Evolutionary conservation across 2,797 vertebrate genomes (phyloP).

Genomic region (Acanthurus tractus): DNA sequence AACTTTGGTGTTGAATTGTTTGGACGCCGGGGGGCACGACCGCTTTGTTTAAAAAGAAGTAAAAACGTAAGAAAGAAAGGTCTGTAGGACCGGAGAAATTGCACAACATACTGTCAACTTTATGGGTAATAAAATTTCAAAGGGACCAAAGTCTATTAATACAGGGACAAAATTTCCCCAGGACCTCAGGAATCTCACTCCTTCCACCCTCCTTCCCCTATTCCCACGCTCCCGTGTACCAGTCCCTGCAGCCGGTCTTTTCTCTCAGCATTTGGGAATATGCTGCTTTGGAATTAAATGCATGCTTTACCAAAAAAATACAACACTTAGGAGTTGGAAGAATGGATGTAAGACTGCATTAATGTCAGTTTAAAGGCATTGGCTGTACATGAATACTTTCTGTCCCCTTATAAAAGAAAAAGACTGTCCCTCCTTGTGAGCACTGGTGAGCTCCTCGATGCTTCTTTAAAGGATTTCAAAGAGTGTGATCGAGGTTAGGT

Average conservation of each 20-base stretch:
- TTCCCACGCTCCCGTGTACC: slow-evolving; percentile 85
- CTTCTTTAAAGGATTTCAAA: slow-evolving; percentile 66
- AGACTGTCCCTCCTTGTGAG: slow-evolving; percentile 15
- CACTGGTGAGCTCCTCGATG: slow-evolving; percentile 44
- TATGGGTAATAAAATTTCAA: slow-evolving; percentile 98
- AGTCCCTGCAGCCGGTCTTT: slow-evolving; percentile 56
- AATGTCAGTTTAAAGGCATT: slow-evolving; percentile 9
- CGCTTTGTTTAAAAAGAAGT: slow-evolving; percentile 80
- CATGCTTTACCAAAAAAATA: slow-evolving; percentile 50
- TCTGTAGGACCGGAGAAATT: slow-evolving; percentile 81
- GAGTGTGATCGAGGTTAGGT: slow-evolving; percentile 56
- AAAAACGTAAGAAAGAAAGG: slow-evolving; percentile 72
- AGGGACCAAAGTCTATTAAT: slow-evolving; percentile 93
- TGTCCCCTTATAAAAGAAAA: neutral
- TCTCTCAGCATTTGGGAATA: slow-evolving; percentile 63
- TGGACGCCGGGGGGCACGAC: slow-evolving; percentile 62
- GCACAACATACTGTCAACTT: slow-evolving; percentile 91
- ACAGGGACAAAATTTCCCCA: slow-evolving; percentile 88
- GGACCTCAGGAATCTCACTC: slow-evolving; percentile 88
- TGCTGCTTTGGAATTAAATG: slow-evolving; percentile 53
- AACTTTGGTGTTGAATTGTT: slow-evolving; percentile 77
- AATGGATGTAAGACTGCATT: slow-evolving; percentile 6
- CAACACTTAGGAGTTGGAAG: slow-evolving; percentile 35
- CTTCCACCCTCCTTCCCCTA: slow-evolving; percentile 80
- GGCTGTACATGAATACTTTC: slow-evolving; percentile 20